Conservation (phyloP, 2,888 invertebrate genomes). For the Brachyptera putata region DNA sequence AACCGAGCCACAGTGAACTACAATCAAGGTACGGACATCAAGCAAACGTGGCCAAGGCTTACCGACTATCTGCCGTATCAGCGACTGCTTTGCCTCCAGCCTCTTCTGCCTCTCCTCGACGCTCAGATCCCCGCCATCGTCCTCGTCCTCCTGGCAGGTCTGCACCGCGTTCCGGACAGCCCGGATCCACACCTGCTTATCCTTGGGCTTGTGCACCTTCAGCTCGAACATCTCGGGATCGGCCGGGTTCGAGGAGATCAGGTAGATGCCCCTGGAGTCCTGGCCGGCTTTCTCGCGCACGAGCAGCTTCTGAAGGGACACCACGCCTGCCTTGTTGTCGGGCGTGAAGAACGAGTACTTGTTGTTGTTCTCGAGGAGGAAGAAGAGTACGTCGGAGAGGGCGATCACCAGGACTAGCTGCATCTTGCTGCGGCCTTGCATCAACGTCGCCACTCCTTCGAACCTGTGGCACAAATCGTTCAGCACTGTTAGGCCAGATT, state of each 20-base stretch:
- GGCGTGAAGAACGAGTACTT: constrained; percentile 73
- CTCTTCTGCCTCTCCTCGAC: constrained; percentile 75
- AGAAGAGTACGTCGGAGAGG: constrained; percentile 86
- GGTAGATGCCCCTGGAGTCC: constrained; percentile 82
- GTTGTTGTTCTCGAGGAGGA: constrained; percentile 86
- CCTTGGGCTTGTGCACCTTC: constrained; percentile 81
- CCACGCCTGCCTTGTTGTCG: constrained; percentile 92
- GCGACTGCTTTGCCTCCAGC: constrained; percentile 71
- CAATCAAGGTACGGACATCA: no score
- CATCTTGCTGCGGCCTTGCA: constrained; percentile 89
- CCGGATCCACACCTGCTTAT: constrained; percentile 86
- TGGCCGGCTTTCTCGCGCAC: constrained; percentile 93
- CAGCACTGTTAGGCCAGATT: no score
- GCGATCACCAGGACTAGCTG: constrained; percentile 85
- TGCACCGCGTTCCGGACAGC: constrained; percentile 81
- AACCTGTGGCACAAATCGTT: constrained; percentile 53
- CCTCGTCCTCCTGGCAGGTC: constrained; percentile 78
- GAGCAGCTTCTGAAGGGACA: constrained; percentile 84
- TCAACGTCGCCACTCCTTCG: constrained; percentile 83
- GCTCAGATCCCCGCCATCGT: constrained; percentile 63
- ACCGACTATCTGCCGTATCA: constrained; percentile 78
- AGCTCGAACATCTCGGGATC: constrained; percentile 97
- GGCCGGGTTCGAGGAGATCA: constrained; percentile 86
- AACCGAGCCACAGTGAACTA: no score
- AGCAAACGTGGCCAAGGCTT: no score